phyloP scores from a whole-genome alignment of 2,113 vertebrate genomes.

The Rhynchomys soricoides region DNA sequence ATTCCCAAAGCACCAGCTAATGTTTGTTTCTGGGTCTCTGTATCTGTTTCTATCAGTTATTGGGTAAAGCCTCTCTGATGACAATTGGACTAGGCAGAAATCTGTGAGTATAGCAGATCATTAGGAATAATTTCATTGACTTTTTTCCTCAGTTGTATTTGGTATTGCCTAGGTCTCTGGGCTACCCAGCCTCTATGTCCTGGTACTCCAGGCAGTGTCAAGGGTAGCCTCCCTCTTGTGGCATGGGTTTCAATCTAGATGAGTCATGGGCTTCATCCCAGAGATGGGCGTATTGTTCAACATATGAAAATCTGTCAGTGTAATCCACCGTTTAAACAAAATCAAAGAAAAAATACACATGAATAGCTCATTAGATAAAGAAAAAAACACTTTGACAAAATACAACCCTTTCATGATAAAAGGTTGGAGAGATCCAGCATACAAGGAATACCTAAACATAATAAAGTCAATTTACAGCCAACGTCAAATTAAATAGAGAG shows the following conservation, averaged over 20 bases:
- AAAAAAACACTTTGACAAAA: not conserved
- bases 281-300: not conserved
- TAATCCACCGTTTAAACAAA: not conserved
- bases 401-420: not conserved
- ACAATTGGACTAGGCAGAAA: not conserved
- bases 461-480: not conserved
- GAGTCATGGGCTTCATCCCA: not conserved
- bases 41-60: not conserved
- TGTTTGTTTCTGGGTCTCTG: not conserved
- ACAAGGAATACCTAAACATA: not conserved
- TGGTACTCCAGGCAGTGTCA: not conserved
- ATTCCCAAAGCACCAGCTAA: not conserved
- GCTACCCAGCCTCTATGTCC: not conserved
- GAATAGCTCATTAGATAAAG: not conserved
- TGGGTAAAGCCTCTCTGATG: not conserved
- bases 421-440: not conserved
- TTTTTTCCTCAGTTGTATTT: not conserved
- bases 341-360: not conserved
- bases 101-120: not conserved
- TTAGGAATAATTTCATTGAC: not conserved
- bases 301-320: not conserved
- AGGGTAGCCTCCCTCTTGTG: not conserved
- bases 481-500: not conserved
- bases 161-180: not conserved
- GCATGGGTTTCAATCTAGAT: not conserved